Conservation (phyloP, 1,140 invertebrate genomes). For the Eumeta japonica region DNA sequence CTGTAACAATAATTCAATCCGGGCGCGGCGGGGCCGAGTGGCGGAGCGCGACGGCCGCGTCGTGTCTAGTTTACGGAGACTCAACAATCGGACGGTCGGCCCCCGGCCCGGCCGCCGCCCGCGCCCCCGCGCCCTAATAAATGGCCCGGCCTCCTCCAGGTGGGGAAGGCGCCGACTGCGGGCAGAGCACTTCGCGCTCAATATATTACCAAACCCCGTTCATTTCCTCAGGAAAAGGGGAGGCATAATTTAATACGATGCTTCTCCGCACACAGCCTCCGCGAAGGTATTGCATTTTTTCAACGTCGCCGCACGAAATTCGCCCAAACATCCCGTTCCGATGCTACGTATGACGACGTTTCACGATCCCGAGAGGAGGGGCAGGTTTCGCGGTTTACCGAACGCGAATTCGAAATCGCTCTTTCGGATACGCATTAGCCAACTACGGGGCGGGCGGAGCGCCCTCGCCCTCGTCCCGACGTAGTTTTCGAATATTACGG, state of each 20-base stretch:
- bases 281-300: background rate
- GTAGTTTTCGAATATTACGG: background rate
- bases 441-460: no score
- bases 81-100: no score
- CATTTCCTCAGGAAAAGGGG: conserved; percentile 1
- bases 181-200: conserved; percentile 1
- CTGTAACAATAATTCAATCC: background rate
- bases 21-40: background rate
- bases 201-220: background rate
- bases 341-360: no score
- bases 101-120: background rate
- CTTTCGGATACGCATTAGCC: no score
- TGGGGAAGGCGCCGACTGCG: background rate
- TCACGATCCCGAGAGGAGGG: no score
- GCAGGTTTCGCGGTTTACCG: no score
- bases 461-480: no score
- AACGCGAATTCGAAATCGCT: no score
- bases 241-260: conserved; percentile 1
- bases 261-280: background rate
- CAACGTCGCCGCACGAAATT: no score
- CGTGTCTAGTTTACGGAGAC: background rate
- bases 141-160: background rate
- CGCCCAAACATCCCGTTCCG: no score
- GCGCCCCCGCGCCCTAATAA: background rate
- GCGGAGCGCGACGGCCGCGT: background rate